Evolutionary conservation across 2,113 vertebrate genomes (phyloP), one percentile per base, ranked within the genome.

Genomic region (Melozone crissalis): DNA sequence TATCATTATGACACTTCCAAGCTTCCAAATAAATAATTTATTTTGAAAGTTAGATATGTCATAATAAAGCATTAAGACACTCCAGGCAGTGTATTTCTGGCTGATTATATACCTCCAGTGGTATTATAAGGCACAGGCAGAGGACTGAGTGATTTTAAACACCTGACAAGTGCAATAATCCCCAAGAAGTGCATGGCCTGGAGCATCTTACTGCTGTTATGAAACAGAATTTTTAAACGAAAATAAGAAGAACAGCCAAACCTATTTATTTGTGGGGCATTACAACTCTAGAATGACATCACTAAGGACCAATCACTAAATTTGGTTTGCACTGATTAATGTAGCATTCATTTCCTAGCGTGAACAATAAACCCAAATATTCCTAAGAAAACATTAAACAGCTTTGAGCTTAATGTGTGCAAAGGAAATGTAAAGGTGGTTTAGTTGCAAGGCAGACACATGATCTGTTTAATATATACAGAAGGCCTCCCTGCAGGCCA

Each of bases 201-300:
- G 69, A 98, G 97, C 97, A 97, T 97, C 92, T 97, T 96, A 96
- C 92, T 97, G 95, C 97, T 97, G 92, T 97, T 98, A 98, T 98
- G 97, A 98, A 98, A 98, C 96, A 97, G 97, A 98, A 98, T 98
- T 98, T 98, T 98, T 98, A 98, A 98, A 98, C 97, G 97, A 98
- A 98, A 98, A 97, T 98, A 97, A 97, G 97, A 97, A 97, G 93
- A 97, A 97, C 94, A 96, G 95, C 88, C 84, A 96, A 96, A 97
- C 54, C 93, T 94, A 94, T 97, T 95, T 96, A 97, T 92, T 97
- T 97, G 67, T 90, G 74, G 72, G 86, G 58, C 67, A 93, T 93
- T 81, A 47, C 95, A 90, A 95, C 93, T 96, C 91, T 95, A 66
- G 74, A 95, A 87, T 97, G 97, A 97, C 93, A 96, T 94, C 90